phyloP scores from a whole-genome alignment of 2,797 vertebrate genomes.

The Rhadinocentrus ornatus region DNA sequence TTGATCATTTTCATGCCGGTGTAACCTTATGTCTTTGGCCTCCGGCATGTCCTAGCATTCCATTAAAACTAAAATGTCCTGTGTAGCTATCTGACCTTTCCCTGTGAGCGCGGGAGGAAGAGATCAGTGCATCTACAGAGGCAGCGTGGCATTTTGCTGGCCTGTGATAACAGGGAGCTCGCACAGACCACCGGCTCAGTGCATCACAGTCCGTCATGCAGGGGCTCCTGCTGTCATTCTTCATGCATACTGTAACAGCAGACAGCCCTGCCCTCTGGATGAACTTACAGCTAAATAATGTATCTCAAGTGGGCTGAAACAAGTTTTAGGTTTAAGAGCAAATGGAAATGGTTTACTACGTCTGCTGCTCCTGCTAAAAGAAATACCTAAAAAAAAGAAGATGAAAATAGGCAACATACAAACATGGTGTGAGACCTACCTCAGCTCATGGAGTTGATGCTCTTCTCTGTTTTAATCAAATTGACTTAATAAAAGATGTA shows the following conservation, averaged over 20 bases:
- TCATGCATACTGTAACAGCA: conserved; percentile 26
- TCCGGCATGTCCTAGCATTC: conserved; percentile 38
- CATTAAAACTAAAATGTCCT: conserved; percentile 48
- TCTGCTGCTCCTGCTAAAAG: neutral
- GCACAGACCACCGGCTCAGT: conserved; percentile 41
- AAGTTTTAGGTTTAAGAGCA: neutral
- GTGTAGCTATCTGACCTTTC: conserved; percentile 75
- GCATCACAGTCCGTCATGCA: conserved; percentile 29
- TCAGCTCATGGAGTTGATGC: no score
- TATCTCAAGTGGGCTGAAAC: neutral
- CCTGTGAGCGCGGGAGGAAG: conserved; percentile 51
- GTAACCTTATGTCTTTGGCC: conserved; percentile 47
- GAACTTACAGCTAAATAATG: conserved; percentile 23
- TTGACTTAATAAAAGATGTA: no score
- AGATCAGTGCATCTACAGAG: conserved; percentile 73
- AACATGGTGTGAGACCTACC: neutral
- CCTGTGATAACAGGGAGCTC: conserved; percentile 67
- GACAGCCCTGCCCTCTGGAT: conserved; percentile 7
- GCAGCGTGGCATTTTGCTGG: conserved; percentile 74
- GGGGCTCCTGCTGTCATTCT: conserved; percentile 54
- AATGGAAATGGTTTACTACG: neutral
- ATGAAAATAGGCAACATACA: neutral
- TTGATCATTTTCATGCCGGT: conserved; percentile 21
- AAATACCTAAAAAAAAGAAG: neutral
- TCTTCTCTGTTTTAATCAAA: no score